Percentiles rank a stretch among this genome's conserved stretches.
Evolutionary conservation across 2,888 invertebrate genomes (phyloP).

Genomic region (Priocnemis perturbator): DNA sequence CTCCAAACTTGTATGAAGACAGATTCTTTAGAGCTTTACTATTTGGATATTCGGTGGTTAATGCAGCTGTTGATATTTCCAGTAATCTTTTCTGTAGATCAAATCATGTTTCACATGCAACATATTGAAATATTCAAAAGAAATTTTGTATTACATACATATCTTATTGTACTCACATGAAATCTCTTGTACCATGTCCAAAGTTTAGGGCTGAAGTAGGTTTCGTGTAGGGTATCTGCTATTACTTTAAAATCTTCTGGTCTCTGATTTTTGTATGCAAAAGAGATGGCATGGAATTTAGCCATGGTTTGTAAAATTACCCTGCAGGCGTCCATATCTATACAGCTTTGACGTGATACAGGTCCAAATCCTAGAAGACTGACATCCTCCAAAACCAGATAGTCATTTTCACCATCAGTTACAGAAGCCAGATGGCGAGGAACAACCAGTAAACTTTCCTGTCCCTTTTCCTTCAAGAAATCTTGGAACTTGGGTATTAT

Average conservation of each 20-base stretch:
- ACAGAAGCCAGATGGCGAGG: conserved; percentile 69
- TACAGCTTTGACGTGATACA: conserved; percentile 61
- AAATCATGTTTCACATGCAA: conserved; percentile 8
- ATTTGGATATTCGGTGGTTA: conserved; percentile 80
- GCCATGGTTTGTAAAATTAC: conserved; percentile 72
- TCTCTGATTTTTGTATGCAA: conserved; percentile 74
- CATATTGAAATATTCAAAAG: not conserved
- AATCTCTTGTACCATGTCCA: conserved; percentile 69
- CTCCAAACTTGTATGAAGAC: conserved; percentile 77
- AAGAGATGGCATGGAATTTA: conserved; percentile 75
- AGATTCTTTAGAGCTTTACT: conserved; percentile 79
- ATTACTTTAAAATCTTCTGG: conserved; percentile 67
- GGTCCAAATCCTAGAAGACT: conserved; percentile 67
- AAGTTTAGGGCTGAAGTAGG: conserved; percentile 59
- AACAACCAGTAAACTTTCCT: conserved; percentile 52
- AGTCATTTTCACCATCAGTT: conserved; percentile 74
- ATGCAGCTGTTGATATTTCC: conserved; percentile 79
- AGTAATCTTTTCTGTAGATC: conserved; percentile 46
- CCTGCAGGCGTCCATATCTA: conserved; percentile 66
- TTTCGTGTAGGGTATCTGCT: conserved; percentile 60
- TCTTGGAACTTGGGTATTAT: conserved; percentile 62
- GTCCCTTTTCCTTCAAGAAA: conserved; percentile 59
- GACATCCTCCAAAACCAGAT: conserved; percentile 74
- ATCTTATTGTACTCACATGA: conserved; percentile 56
- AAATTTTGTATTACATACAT: not conserved